These are phyloP conservation scores for Coryphaenoides rupestris DNA, from an alignment of 2,113 vertebrate genomes.

Conservation along the genomic window DNA sequence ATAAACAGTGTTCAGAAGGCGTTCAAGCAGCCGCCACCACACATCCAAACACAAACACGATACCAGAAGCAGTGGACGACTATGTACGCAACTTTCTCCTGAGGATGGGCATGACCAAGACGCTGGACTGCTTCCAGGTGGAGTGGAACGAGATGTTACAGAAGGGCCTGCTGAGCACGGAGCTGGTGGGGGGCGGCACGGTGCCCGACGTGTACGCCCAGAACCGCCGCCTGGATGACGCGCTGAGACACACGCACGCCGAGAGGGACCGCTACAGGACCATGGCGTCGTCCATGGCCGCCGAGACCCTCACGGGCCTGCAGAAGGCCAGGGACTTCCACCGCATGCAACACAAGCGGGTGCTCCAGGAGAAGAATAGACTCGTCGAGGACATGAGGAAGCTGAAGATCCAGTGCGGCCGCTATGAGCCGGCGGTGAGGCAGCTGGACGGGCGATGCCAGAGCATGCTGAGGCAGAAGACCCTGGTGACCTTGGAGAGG, in stretches of 20 bases:
- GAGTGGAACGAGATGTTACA: constrained; percentile 86
- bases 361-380: constrained; percentile 81
- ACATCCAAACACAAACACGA: no score
- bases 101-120: constrained; percentile 83
- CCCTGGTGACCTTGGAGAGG: constrained; percentile 76
- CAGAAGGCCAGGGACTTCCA: constrained; percentile 82
- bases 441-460: constrained; percentile 82
- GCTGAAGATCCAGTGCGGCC: constrained; percentile 80
- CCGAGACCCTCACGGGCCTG: constrained; percentile 70
- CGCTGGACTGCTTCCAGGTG: constrained; percentile 85
- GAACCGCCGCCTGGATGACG: constrained; percentile 75
- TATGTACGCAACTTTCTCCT: constrained; percentile 88
- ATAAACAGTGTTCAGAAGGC: constrained; percentile 51
- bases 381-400: constrained; percentile 80
- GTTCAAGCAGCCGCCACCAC: constrained; percentile 41
- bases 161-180: constrained; percentile 66
- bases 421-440: constrained; percentile 75
- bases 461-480: constrained; percentile 76
- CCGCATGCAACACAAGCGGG: constrained; percentile 78
- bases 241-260: constrained; percentile 71
- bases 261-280: constrained; percentile 75
- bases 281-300: constrained; percentile 65
- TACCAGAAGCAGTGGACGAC: constrained; percentile 76
- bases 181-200: constrained; percentile 36
- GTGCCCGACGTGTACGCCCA: constrained; percentile 76